phyloP scores from a whole-genome alignment of 1,140 invertebrate genomes.

The Drosophila orena region DNA sequence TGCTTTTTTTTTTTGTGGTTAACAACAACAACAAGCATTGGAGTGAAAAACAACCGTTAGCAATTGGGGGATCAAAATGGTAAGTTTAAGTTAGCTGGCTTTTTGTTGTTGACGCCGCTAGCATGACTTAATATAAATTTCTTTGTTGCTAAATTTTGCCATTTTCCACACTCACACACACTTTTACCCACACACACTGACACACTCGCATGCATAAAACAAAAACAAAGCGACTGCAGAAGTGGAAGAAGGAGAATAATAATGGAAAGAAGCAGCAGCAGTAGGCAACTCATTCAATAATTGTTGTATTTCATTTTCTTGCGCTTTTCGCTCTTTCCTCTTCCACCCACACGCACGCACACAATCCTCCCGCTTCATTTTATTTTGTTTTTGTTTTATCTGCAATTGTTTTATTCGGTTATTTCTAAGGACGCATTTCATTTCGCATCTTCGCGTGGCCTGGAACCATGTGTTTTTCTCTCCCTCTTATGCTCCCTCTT shows the following conservation, averaged over 20 bases:
- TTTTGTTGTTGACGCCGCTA: slow-evolving; percentile 7
- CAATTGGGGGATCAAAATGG: slow-evolving; percentile 38
- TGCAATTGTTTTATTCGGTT: background rate
- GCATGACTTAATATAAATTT: slow-evolving; percentile 52
- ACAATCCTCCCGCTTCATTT: background rate
- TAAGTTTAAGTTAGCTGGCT: slow-evolving; percentile 12
- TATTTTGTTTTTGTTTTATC: background rate
- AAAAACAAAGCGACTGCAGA: slow-evolving; percentile 41
- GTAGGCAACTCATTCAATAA: slow-evolving; percentile 39
- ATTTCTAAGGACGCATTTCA: slow-evolving; percentile 10
- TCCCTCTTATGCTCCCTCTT: background rate
- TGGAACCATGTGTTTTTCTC: slow-evolving; percentile 43
- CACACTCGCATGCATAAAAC: slow-evolving; percentile 11
- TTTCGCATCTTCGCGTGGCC: slow-evolving; percentile 35
- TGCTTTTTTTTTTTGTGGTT: slow-evolving; percentile 42
- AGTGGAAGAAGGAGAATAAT: slow-evolving; percentile 10
- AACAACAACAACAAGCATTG: slow-evolving; percentile 1
- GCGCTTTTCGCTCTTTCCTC: background rate
- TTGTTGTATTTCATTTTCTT: slow-evolving; percentile 7
- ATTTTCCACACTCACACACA: slow-evolving; percentile 12
- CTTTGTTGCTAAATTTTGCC: slow-evolving; percentile 35
- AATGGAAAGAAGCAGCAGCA: slow-evolving; percentile 14
- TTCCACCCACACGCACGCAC: background rate
- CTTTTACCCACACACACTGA: background rate
- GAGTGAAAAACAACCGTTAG: slow-evolving; percentile 19